phyloP scores from a whole-genome alignment of 2,888 invertebrate species.

The Nymphalis polychloros region DNA sequence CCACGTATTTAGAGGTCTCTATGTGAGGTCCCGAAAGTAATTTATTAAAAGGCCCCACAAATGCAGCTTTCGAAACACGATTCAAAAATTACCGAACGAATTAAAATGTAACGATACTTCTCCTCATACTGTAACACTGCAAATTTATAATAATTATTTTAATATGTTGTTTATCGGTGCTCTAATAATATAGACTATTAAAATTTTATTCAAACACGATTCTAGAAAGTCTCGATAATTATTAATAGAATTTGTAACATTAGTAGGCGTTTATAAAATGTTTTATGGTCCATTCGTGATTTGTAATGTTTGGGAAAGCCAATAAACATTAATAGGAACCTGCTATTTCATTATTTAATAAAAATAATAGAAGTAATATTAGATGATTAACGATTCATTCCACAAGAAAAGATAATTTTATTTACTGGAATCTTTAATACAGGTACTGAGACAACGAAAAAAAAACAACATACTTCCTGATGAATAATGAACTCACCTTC shows the following conservation, averaged over 20 bases:
- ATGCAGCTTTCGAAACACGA: slow-evolving; percentile 63
- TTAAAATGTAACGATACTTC: slow-evolving; percentile 47
- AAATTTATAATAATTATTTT: slow-evolving; percentile 58
- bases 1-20: slow-evolving; percentile 69
- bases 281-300: slow-evolving; percentile 64
- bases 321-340: slow-evolving; percentile 26
- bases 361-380: background rate
- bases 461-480: too few species aligned
- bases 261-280: slow-evolving; percentile 50
- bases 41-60: slow-evolving; percentile 76
- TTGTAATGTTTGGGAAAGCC: slow-evolving; percentile 42
- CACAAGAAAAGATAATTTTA: background rate
- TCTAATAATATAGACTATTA: slow-evolving; percentile 23
- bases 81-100: slow-evolving; percentile 53
- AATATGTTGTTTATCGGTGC: slow-evolving; percentile 16
- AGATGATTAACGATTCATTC: too few species aligned
- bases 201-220: slow-evolving; percentile 33
- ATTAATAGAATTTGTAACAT: slow-evolving; percentile 49
- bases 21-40: slow-evolving; percentile 76
- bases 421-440: background rate
- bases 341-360: slow-evolving; percentile 35
- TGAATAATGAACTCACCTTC: too few species aligned
- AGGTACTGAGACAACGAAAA: too few species aligned
- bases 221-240: slow-evolving; percentile 29
- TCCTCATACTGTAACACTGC: slow-evolving; percentile 38